Base-by-base conservation (phyloP, 2,888 invertebrate genomes). In the Sesamia inferens region DNA sequence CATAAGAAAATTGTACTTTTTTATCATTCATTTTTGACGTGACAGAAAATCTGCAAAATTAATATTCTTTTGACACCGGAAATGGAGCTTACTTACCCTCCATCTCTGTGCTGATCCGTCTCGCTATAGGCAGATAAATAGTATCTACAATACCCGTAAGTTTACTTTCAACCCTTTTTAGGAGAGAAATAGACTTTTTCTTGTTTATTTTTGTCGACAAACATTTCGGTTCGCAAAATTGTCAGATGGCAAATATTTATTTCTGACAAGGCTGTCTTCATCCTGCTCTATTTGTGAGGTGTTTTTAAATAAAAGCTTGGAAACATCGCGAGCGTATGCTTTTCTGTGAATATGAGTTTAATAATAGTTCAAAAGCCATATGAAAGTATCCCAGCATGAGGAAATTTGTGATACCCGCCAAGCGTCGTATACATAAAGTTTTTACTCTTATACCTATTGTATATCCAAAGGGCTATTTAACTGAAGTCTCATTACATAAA, bases 111-210 rank as follows among this genome's bases (percentile, higher is more conserved):
- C 42, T 14, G 10, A 31, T 11, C 24, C 19, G 14, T 14, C 13
- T 63, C 13, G 39, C 10, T 13, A 44, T 39, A 31, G 19, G 42
- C 51, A 76, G 63, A 63, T 76, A 69, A 76, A 76, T 76, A 76
- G 44, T 71, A 57, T 65, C 48, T 22, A 47, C 31, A 57, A 47
- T 62, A 16, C 39, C 71, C 44, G 42, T 44, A 31, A 67, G 44
- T 79, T 68, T 68, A 79, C 79, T 24, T 79, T 68, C 51, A 79
- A 78, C 78, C 78, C 78, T 65, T 78, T 77, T 74, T 66, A 48
- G 55, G 69, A 63, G 44, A 76, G 68, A 74, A 79, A 69, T 42
- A 55, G 31, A 68, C 54, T 42, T 78, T 78, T 58, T 63, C 79
- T 64, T 78, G 48, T 74, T 79, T 79, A 78, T 69, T 79, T 68